Evolutionary conservation across 2,888 invertebrate genomes (phyloP).

Genomic region (Hirtodrosophila trivittata): DNA sequence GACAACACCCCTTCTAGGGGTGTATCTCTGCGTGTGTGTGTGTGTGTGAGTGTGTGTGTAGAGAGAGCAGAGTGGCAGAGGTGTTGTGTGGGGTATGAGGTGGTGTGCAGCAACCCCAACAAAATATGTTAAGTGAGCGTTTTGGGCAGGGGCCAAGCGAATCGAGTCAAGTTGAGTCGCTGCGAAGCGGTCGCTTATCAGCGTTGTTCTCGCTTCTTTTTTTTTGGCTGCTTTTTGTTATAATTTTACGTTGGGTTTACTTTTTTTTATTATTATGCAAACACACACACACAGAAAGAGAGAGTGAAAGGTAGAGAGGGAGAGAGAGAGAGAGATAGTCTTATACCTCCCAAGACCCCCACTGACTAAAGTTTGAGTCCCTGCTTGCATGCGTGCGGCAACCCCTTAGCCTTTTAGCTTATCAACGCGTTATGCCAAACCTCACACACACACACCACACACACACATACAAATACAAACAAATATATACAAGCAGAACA

Average conservation of each 20-base stretch:
- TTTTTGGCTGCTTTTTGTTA: constrained; percentile 17
- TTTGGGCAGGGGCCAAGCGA: constrained; percentile 50
- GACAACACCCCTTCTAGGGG: constrained; percentile 62
- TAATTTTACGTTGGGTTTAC: constrained; percentile 38
- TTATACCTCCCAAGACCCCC: not conserved
- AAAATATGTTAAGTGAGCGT: constrained; percentile 71
- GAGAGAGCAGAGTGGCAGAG: not conserved
- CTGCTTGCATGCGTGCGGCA: constrained; percentile 45
- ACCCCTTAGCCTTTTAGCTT: constrained; percentile 69
- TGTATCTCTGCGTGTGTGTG: not conserved
- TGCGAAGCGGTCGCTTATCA: constrained; percentile 63
- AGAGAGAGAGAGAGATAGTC: no score
- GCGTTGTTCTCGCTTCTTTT: constrained; percentile 60
- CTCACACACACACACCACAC: constrained; percentile 29
- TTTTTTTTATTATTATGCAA: constrained; percentile 27
- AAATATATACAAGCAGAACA: constrained; percentile 4
- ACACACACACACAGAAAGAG: constrained; percentile 12
- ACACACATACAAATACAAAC: constrained; percentile 1
- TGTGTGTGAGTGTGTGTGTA: not conserved
- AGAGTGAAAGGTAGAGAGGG: no score
- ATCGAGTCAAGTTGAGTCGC: constrained; percentile 14
- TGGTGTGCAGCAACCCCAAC: constrained; percentile 8
- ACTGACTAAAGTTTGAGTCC: constrained; percentile 16
- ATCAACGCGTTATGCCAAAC: constrained; percentile 74
- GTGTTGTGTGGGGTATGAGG: not conserved